A percentile compares a stretch with the other conserved stretches of the same genome.
Conservation (phyloP, 2,113 vertebrate species). For the Enhydra lutris region DNA sequence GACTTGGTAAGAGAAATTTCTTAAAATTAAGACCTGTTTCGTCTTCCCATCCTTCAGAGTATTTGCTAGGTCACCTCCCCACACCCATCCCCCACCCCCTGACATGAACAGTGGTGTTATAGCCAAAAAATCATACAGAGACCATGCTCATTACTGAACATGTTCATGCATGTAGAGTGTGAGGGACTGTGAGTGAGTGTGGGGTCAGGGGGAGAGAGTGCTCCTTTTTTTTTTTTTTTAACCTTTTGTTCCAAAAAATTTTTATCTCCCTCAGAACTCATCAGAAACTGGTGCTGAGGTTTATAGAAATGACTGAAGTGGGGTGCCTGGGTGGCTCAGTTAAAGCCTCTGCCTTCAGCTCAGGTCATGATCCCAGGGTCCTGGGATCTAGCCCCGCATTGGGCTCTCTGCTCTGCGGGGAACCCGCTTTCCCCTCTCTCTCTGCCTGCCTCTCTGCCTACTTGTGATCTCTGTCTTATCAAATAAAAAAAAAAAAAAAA, state of each 20-base stretch:
- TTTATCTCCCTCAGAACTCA: not conserved
- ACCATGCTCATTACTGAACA: not conserved
- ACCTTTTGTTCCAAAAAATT: not conserved
- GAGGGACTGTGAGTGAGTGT: not conserved
- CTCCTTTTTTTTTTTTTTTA: not conserved
- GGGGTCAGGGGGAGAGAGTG: not conserved
- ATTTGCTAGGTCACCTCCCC: not conserved
- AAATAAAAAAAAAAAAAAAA: too few relatives aligned
- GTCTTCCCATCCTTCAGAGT: not conserved
- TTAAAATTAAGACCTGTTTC: not conserved
- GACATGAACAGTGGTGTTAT: not conserved
- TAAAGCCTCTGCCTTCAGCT: too few relatives aligned
- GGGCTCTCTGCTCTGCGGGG: too few relatives aligned
- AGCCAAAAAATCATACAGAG: not conserved
- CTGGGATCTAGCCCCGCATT: too few relatives aligned
- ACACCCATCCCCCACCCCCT: too few relatives aligned
- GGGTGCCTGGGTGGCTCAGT: too few relatives aligned
- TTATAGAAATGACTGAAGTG: accelerated
- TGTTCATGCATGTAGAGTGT: not conserved
- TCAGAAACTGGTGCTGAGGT: not conserved
- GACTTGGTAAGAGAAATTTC: not conserved
- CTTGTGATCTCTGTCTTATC: too few relatives aligned
- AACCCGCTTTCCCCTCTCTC: too few relatives aligned
- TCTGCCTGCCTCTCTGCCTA: too few relatives aligned
- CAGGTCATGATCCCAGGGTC: too few relatives aligned